Evolutionary conservation across 2,797 vertebrate species (phyloP), one percentile per base, ranked within the genome.

Genomic region (Pipistrellus nathusii): DNA sequence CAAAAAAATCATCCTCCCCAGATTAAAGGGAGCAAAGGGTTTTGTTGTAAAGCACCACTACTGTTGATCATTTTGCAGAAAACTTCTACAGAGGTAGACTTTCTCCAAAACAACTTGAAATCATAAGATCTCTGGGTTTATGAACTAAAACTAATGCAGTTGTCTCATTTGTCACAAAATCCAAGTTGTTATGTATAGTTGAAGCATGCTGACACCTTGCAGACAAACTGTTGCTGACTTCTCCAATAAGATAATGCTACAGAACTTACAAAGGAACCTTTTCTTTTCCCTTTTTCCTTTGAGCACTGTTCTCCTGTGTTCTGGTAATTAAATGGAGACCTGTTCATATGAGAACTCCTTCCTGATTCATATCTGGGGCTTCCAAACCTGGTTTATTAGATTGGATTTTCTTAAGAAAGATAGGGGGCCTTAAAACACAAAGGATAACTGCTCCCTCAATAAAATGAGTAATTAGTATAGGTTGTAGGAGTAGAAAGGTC

Each of bases 191-290:
- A 4, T 83, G 4, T 71, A 75, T 80, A 80, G 15, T n/a, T 25
- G 44, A 94, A 88, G 10, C 44, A 38, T 44, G 27, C 9, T 83
- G 51, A 86, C 53, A 88, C 93, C 69, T 75, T 77, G 20, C 73
- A 88, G 95, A 82, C 95, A 91, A 97, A 97, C 96, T 96, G 95
- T 97, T 97, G 97, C 92, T 97, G 68, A 57, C 20, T 35, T 7
- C 15, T 84, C 32, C 0, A 68, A 14, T 69, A 78, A 72, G n/a
- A 32, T 66, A 73, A 72, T 81, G 81, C 17, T 30, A 17, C 21
- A 90, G 48, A 94, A 27, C 1, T 96, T 80, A 30, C 1, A 51
- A 44, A 46, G 38, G 30, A 1, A 75, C 14, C 4, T 51, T 96
- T 90, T 44, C 3, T 64, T 76, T 64, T 32, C 66, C 4, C 32